phyloP scores from a whole-genome alignment of 2,797 vertebrate species.

The Oceanodroma leucorhoa region DNA sequence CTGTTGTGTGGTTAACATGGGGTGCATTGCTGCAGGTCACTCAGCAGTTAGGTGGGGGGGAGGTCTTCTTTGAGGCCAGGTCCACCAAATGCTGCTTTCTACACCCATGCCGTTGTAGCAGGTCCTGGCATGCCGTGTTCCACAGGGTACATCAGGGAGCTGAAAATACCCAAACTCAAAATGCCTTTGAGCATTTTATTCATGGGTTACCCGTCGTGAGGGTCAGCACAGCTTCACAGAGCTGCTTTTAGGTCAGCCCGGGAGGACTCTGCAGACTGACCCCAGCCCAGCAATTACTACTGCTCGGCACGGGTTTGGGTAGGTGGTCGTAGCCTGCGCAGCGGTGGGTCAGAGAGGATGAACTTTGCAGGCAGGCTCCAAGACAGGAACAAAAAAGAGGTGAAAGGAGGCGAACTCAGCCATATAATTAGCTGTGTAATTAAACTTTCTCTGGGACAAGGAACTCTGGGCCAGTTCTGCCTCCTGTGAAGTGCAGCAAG shows the following conservation, averaged over 20 bases:
- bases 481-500: neutral
- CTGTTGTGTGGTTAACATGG: fast-evolving
- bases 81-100: neutral
- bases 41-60: fast-evolving
- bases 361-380: neutral
- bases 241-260: neutral
- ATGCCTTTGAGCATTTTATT: neutral
- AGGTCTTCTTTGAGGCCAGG: neutral
- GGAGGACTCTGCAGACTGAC: neutral
- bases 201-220: fast-evolving
- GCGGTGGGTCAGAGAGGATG: neutral
- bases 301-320: neutral
- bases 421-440: neutral
- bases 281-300: neutral
- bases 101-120: fast-evolving
- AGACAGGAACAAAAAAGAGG: neutral
- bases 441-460: neutral
- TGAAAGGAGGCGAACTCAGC: neutral
- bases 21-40: neutral
- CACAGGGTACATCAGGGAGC: fast-evolving
- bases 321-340: neutral
- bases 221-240: neutral
- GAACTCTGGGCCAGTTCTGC: neutral
- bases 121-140: fast-evolving
- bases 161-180: neutral